Percentiles rank a stretch among this genome's conserved stretches.
phyloP scores from a whole-genome alignment of 2,113 vertebrate species.

The Stictonetta naevosa region DNA sequence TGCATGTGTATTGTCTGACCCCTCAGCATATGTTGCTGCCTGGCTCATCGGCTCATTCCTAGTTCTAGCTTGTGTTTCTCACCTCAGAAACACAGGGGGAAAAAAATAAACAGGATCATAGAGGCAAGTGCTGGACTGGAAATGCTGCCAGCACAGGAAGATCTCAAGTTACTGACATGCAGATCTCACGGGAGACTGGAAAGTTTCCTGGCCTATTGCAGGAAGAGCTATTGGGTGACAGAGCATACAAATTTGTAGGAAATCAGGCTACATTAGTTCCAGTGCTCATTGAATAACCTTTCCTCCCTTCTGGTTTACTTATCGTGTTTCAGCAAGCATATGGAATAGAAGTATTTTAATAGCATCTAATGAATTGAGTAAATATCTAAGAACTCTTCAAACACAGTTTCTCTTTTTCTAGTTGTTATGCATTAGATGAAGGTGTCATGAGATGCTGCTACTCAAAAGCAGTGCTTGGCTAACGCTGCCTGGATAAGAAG shows the following conservation, averaged over 20 bases:
- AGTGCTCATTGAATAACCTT: neutral
- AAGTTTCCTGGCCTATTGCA: neutral
- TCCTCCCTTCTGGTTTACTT: neutral
- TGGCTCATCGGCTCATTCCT: neutral
- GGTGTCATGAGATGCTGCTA: neutral
- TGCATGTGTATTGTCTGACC: fast-evolving
- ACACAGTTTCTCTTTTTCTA: neutral
- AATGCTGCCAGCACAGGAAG: neutral
- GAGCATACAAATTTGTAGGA: neutral
- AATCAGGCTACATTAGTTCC: neutral
- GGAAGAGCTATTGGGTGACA: neutral
- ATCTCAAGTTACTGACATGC: neutral
- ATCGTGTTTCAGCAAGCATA: neutral
- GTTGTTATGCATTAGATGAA: neutral
- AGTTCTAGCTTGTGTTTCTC: neutral
- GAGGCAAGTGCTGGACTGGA: neutral
- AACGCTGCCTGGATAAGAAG: neutral
- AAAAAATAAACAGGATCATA: neutral
- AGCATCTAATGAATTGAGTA: neutral
- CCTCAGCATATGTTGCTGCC: fast-evolving
- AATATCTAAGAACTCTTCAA: neutral
- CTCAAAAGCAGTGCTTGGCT: neutral
- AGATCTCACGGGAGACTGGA: neutral
- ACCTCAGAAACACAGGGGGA: neutral
- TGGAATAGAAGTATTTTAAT: neutral